A percentile compares a stretch with the other conserved stretches of the same genome.
Evolutionary conservation across 1,140 invertebrate species (phyloP).

Genomic region (Metopolophium dirhodum): DNA sequence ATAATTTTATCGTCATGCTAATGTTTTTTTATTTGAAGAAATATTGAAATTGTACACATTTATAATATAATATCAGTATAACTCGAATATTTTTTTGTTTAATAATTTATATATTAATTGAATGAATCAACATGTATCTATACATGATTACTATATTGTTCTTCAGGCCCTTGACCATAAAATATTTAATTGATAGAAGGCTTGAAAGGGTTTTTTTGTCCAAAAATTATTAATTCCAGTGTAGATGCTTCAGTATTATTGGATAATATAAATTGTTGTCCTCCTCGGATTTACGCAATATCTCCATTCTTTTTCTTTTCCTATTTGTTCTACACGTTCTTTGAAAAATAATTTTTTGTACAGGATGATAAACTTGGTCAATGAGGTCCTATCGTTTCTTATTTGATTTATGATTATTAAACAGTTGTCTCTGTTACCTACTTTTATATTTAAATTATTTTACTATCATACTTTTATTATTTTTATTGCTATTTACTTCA

Average conservation of each 20-base stretch:
- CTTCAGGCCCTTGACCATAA: not conserved
- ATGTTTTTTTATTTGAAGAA: too few species aligned
- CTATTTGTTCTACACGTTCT: not conserved
- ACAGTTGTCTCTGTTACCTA: not conserved
- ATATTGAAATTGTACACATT: too few species aligned
- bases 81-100: too few species aligned
- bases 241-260: too few species aligned
- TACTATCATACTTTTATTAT: too few species aligned
- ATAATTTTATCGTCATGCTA: too few species aligned
- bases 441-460: too few species aligned
- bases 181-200: not conserved
- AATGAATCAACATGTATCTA: too few species aligned
- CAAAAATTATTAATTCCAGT: not conserved
- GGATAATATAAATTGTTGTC: not conserved
- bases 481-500: not conserved
- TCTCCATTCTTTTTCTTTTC: not conserved
- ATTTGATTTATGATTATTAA: not conserved
- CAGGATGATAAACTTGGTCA: not conserved
- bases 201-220: not conserved
- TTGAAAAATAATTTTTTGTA: not conserved
- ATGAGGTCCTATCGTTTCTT: not conserved
- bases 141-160: too few species aligned
- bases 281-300: not conserved
- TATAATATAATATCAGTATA: too few species aligned
- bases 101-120: too few species aligned